Conservation (phyloP, 2,888 invertebrate genomes). For the Embidobia sp. region DNA sequence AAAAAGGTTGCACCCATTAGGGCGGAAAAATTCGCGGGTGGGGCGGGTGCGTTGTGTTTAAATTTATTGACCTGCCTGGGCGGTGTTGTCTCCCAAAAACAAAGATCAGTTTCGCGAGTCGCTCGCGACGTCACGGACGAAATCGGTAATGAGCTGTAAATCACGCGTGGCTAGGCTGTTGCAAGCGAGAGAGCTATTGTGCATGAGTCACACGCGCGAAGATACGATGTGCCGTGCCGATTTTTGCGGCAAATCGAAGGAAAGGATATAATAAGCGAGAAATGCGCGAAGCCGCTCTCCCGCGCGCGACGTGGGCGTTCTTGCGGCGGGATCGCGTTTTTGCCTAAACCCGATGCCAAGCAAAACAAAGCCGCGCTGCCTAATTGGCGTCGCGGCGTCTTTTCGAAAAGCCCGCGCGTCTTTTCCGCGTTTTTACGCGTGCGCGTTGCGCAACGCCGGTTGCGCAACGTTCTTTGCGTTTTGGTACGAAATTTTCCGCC, state of each 20-base stretch:
- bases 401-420: too few relatives aligned
- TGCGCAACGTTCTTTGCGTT: not conserved
- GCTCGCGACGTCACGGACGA: conserved; percentile 71
- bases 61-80: conserved; percentile 1
- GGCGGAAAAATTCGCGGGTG: too few relatives aligned
- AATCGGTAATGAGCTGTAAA: conserved; percentile 81
- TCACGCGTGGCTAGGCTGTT: conserved; percentile 70
- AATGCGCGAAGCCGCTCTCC: conserved; percentile 71
- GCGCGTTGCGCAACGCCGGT: not conserved
- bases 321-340: conserved; percentile 55
- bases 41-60: too few relatives aligned
- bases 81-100: conserved; percentile 42
- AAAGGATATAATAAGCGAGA: conserved; percentile 81
- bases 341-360: conserved; percentile 42
- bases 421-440: not conserved
- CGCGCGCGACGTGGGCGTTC: conserved; percentile 65
- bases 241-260: conserved; percentile 71
- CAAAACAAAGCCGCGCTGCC: conserved; percentile 37
- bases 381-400: conserved; percentile 57
- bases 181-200: conserved; percentile 67
- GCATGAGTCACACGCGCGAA: conserved; percentile 66
- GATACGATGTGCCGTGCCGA: conserved; percentile 64
- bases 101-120: conserved; percentile 56
- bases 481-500: conserved; percentile 1
- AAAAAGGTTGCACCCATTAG: too few relatives aligned